Conservation (phyloP, 2,888 invertebrate genomes). For the Tetragnatha montana region DNA sequence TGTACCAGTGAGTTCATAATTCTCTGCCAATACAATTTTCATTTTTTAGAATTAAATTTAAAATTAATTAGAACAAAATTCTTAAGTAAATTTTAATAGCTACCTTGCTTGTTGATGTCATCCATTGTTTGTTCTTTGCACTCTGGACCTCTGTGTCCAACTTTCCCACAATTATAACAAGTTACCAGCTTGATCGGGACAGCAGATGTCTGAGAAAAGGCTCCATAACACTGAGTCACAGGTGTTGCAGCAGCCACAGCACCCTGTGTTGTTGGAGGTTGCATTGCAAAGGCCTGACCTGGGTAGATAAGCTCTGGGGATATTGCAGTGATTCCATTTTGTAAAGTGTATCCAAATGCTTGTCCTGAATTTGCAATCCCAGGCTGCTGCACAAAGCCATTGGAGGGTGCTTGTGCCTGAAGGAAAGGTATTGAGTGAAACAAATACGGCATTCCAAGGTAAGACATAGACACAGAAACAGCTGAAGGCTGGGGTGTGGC, state of each 20-base stretch:
- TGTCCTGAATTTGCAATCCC: constrained; percentile 59
- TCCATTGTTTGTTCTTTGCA: constrained; percentile 95
- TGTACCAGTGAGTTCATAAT: too few relatives aligned
- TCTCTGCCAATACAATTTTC: too few relatives aligned
- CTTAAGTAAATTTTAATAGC: not conserved
- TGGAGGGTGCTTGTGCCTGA: constrained; percentile 57
- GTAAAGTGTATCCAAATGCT: constrained; percentile 53
- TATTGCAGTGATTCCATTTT: constrained; percentile 67
- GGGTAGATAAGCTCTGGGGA: constrained; percentile 69
- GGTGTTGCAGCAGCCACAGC: constrained; percentile 54
- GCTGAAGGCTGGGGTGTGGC: constrained; percentile 54
- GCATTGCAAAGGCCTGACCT: constrained; percentile 60
- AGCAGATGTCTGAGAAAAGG: constrained; percentile 60
- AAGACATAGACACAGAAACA: constrained; percentile 68
- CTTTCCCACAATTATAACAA: constrained; percentile 94
- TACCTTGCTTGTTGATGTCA: constrained; percentile 83
- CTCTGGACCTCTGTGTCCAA: constrained; percentile 88
- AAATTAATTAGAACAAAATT: not conserved
- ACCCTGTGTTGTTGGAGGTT: constrained; percentile 57
- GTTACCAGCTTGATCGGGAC: constrained; percentile 79
- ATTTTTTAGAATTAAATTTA: too few relatives aligned
- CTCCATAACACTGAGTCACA: constrained; percentile 61
- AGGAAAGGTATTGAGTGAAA: constrained; percentile 70
- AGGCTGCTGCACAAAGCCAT: constrained; percentile 67
- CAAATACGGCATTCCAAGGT: constrained; percentile 65